These are phyloP conservation scores for Corydoras sp. DNA, from an alignment of 2,113 vertebrate genomes.

Conservation along the genomic window DNA sequence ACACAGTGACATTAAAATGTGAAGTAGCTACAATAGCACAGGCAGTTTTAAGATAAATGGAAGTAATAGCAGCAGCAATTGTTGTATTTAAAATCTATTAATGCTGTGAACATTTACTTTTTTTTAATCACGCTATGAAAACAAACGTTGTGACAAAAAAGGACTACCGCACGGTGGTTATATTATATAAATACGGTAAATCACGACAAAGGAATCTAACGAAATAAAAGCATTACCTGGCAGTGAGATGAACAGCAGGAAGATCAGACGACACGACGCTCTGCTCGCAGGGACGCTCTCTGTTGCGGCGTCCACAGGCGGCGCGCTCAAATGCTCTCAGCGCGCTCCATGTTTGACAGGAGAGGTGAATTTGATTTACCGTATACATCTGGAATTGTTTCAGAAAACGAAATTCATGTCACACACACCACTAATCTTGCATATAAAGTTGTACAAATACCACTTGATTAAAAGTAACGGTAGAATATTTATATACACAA, in stretches of 20 bases:
- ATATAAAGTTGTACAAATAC: not conserved
- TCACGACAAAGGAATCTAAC: no score
- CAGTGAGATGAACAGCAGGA: slow-evolving; percentile 26
- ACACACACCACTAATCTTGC: not conserved
- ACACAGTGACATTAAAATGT: no score
- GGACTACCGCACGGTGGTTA: no score
- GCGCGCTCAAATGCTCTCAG: slow-evolving; percentile 34
- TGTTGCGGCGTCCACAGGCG: not conserved
- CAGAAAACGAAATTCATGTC: no score
- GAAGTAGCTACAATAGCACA: no score
- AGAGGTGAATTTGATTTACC: not conserved
- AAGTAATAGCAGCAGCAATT: no score
- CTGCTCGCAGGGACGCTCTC: not conserved
- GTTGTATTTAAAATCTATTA: no score
- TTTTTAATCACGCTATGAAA: no score
- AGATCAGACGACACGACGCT: not conserved
- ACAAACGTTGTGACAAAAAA: no score
- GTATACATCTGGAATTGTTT: not conserved
- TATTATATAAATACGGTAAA: no score
- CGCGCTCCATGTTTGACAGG: slow-evolving; percentile 18
- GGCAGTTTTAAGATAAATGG: no score
- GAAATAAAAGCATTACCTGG: slow-evolving; percentile 24
- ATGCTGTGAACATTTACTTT: no score
- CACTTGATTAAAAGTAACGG: not conserved
- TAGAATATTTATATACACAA: not conserved